Evolutionary conservation across 2,888 invertebrate species (phyloP).

Genomic region (Parelbella ahira): DNA sequence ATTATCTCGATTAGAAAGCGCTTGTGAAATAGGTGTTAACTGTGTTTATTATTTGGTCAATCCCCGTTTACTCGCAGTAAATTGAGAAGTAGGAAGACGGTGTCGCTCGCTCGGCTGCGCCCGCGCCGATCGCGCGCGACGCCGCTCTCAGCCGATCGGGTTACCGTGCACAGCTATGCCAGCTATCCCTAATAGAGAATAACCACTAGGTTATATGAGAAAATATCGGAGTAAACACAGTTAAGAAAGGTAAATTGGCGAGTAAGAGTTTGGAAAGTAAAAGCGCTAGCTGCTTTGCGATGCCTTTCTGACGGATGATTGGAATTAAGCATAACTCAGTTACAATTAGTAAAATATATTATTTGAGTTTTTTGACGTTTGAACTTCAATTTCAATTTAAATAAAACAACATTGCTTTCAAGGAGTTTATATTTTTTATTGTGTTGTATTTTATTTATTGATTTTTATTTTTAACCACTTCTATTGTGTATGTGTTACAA

Average conservation of each 20-base stretch:
- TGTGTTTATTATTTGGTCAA: slow-evolving; percentile 56
- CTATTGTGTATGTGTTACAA: too few relatives aligned
- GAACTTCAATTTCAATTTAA: too few relatives aligned
- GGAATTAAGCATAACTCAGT: too few relatives aligned
- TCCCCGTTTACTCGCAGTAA: slow-evolving; percentile 62
- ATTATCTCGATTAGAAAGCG: slow-evolving; percentile 22
- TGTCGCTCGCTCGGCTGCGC: slow-evolving; percentile 58
- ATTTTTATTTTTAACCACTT: too few relatives aligned
- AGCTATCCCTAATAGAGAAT: slow-evolving; percentile 41
- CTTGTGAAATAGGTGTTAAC: slow-evolving; percentile 49
- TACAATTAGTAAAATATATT: too few relatives aligned
- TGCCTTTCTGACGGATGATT: too few relatives aligned
- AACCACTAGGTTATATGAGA: slow-evolving; percentile 38
- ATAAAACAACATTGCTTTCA: too few relatives aligned
- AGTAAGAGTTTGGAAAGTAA: not conserved
- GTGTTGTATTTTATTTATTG: too few relatives aligned
- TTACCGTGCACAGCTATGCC: slow-evolving; percentile 47
- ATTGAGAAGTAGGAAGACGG: slow-evolving; percentile 72
- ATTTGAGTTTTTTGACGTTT: too few relatives aligned
- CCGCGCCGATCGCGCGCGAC: slow-evolving; percentile 43
- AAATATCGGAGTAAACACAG: slow-evolving; percentile 28
- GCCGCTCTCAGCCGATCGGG: slow-evolving; percentile 65
- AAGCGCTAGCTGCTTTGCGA: too few relatives aligned
- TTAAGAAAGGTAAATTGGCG: not conserved
- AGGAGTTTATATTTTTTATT: too few relatives aligned